Conservation (phyloP, 2,797 vertebrate species). For the Rousettus madagascariensis region DNA sequence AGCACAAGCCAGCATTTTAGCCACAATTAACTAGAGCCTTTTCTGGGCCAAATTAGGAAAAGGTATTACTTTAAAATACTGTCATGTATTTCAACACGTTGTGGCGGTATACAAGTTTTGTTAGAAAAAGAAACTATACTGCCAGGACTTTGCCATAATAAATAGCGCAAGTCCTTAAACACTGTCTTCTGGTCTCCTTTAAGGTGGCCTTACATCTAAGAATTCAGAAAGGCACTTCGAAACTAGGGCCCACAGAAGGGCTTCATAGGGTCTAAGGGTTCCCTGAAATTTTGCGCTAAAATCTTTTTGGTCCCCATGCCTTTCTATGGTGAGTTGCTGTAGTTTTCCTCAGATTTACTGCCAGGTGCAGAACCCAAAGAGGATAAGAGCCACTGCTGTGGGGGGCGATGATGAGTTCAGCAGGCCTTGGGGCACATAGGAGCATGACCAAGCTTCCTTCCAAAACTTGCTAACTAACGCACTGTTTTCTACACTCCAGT, state of each 20-base stretch:
- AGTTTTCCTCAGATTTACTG: not conserved
- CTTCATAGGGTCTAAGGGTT: not conserved
- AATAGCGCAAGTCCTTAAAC: not conserved
- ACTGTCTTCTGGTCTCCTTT: not conserved
- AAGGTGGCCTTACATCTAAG: not conserved
- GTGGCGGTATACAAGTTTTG: not conserved
- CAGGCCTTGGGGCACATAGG: not conserved
- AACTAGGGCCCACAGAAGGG: not conserved
- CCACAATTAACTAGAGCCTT: not conserved
- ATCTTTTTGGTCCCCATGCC: rapidly evolving
- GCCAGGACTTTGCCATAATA: not conserved
- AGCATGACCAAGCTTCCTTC: not conserved
- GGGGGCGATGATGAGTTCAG: not conserved
- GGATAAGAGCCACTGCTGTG: not conserved
- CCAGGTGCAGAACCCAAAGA: not conserved
- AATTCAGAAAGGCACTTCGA: not conserved
- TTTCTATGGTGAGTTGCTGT: rapidly evolving
- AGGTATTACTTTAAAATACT: not conserved
- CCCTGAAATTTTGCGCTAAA: not conserved
- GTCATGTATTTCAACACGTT: not conserved
- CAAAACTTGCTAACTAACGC: rapidly evolving
- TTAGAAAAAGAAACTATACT: not conserved
- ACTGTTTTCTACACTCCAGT: slow-evolving; percentile 84
- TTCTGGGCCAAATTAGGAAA: not conserved
- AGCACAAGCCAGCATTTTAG: not conserved